These are phyloP conservation scores for Microctonus hyperodae DNA, from an alignment of 2,888 invertebrate species.

Conservation along the genomic window DNA sequence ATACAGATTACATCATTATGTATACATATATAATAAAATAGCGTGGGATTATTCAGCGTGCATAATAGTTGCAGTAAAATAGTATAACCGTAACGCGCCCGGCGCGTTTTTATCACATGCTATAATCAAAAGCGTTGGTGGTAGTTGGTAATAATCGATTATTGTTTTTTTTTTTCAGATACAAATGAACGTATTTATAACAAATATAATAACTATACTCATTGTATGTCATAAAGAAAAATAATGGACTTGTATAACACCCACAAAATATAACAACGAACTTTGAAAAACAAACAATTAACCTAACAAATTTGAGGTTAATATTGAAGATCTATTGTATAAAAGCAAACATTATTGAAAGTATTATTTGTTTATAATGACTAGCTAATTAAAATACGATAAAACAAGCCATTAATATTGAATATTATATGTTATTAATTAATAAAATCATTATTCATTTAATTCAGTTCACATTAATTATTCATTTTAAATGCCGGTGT, in stretches of 20 bases:
- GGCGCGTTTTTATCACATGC: conserved; percentile 14
- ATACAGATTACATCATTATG: not conserved
- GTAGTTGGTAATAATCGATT: conserved; percentile 4
- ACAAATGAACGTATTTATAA: too few species aligned
- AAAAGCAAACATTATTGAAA: not conserved
- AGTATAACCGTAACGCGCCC: conserved; percentile 16
- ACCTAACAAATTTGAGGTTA: too few species aligned
- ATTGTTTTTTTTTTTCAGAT: not conserved
- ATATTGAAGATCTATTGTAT: not conserved
- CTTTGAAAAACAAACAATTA: too few species aligned
- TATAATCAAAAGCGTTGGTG: conserved; percentile 12
- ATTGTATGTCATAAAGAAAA: not conserved
- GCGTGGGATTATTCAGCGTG: conserved; percentile 4
- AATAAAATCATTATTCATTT: conserved; percentile 1
- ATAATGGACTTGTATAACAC: not conserved
- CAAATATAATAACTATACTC: not conserved
- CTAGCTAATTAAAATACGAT: not conserved
- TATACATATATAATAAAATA: not conserved
- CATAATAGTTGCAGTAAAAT: conserved; percentile 18
- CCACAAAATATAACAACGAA: too few species aligned
- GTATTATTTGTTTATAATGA: too few species aligned
- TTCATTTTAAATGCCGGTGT: not conserved
- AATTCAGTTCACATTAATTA: not conserved
- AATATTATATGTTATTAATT: not conserved
- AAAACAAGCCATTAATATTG: conserved; percentile 14